These are phyloP conservation scores for Vombatus ursinus DNA, from an alignment of 2,113 vertebrate genomes.

Conservation along the genomic window DNA sequence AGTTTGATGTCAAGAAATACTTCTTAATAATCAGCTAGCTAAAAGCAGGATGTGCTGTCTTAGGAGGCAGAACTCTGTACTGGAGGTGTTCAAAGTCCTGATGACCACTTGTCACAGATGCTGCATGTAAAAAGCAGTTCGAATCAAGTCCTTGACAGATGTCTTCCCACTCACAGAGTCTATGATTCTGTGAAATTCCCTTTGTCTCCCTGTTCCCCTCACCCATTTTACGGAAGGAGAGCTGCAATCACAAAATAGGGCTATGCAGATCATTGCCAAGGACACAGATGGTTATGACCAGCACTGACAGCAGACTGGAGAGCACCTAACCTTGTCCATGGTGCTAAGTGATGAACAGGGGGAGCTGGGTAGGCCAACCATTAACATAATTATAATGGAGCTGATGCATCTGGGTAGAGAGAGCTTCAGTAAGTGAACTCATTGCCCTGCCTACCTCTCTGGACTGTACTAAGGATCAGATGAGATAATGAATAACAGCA, in stretches of 20 bases:
- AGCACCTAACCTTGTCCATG: slow-evolving; percentile 11
- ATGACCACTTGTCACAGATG: neutral
- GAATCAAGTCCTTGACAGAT: neutral
- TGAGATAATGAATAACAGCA: neutral
- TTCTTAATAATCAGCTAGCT: neutral
- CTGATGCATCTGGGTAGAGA: slow-evolving; percentile 60
- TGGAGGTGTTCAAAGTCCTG: neutral
- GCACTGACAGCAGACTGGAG: neutral
- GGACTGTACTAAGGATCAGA: neutral
- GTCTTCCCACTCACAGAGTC: neutral
- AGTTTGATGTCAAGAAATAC: neutral
- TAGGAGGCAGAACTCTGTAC: neutral
- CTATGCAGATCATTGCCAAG: neutral
- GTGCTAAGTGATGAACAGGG: slow-evolving; percentile 1
- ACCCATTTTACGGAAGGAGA: neutral
- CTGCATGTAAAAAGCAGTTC: neutral
- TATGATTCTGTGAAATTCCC: neutral
- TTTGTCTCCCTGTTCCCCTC: neutral
- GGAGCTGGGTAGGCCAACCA: slow-evolving; percentile 56
- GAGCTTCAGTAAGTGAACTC: slow-evolving; percentile 55
- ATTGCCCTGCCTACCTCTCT: slow-evolving; percentile 44
- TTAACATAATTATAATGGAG: slow-evolving; percentile 67
- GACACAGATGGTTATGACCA: slow-evolving; percentile 47
- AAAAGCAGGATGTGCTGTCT: neutral
- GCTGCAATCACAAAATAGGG: neutral